Base-by-base conservation (phyloP, 2,113 vertebrate genomes). In the Empidonax traillii region DNA sequence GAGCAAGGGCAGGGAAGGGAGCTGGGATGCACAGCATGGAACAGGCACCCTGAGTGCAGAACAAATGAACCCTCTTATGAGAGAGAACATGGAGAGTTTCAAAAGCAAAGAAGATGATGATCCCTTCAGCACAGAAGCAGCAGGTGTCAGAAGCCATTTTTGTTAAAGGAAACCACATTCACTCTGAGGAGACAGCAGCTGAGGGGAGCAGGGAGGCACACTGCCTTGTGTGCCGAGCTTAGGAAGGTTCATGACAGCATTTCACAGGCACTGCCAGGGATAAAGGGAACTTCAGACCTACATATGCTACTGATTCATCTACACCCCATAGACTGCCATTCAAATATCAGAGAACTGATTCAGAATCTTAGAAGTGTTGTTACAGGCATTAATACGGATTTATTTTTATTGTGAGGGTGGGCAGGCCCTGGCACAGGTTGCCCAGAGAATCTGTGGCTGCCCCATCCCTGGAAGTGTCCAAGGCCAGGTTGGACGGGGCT, bases 41-140 rank as follows among this genome's bases (percentile, higher is more conserved):
- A 62, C 2, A 6, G 67, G 53, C 75, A 68, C 19, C 18, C 17
- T 4, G 3, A 71, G 61, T 9, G 68, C 52, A 78, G 71, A 49
- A 46, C 6, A 46, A 73, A 15, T 0, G 0, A 86, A 28, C 14
- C 31, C 15, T 53, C 35, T 6, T 1, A 1, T 25, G 21, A 10
- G 19, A 78, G 1, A 20, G 53, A 49, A 27, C 12, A 35, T 14
- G 61, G 14, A 2, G 44, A 27, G 20, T 39, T 68, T 47, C 55
- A 87, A 81, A 61, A 75, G 10, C 58, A 56, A 78, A 39, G 21
- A 51, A 18, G 46, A 44, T 8, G 37, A 61, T 6, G 28, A 76
- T 8, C 13, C 53, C 68, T 67, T 63, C 39, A 55, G 52, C 47
- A 91, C 12, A 78, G 35, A 77, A 63, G 12, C 28, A 90, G 35